A percentile compares a stretch with the other conserved stretches of the same genome.
Evolutionary conservation across 2,888 invertebrate species (phyloP).

Genomic region (Thera obeliscata): DNA sequence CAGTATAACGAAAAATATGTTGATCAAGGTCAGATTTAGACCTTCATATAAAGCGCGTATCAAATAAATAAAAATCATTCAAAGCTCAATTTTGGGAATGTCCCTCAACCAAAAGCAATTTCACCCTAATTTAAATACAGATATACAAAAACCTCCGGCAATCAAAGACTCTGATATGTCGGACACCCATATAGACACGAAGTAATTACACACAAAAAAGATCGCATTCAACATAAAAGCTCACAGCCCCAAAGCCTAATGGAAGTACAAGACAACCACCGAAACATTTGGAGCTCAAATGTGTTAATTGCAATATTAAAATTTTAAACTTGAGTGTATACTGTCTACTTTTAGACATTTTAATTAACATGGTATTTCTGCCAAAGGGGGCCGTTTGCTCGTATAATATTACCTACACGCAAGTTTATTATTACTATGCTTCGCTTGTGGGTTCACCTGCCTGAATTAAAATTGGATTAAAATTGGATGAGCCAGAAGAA

Average conservation of each 20-base stretch:
- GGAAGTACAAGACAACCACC: slow-evolving; percentile 5
- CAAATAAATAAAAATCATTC: neutral
- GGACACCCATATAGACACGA: neutral
- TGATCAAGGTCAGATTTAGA: no score
- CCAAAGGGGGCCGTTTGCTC: slow-evolving; percentile 23
- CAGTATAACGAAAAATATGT: no score
- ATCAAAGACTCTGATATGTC: neutral
- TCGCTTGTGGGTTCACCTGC: slow-evolving; percentile 7
- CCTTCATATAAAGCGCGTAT: neutral
- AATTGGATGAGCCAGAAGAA: neutral
- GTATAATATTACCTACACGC: slow-evolving; percentile 27
- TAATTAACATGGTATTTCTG: slow-evolving; percentile 48
- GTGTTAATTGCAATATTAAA: slow-evolving; percentile 24
- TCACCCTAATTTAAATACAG: slow-evolving; percentile 3
- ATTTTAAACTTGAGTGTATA: slow-evolving; percentile 18
- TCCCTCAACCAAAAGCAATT: neutral
- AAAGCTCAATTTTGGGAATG: neutral
- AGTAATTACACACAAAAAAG: slow-evolving; percentile 3
- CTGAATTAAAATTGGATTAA: neutral
- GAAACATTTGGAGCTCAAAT: slow-evolving; percentile 9
- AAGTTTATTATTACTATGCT: slow-evolving; percentile 11
- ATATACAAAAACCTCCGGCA: neutral
- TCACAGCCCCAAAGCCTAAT: slow-evolving; percentile 4
- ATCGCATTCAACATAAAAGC: slow-evolving; percentile 2
- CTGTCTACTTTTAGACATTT: slow-evolving; percentile 38